Percentiles rank a stretch among this genome's conserved stretches.
Conservation (phyloP, 2,113 vertebrate genomes). For the Hymenochirus boettgeri region DNA sequence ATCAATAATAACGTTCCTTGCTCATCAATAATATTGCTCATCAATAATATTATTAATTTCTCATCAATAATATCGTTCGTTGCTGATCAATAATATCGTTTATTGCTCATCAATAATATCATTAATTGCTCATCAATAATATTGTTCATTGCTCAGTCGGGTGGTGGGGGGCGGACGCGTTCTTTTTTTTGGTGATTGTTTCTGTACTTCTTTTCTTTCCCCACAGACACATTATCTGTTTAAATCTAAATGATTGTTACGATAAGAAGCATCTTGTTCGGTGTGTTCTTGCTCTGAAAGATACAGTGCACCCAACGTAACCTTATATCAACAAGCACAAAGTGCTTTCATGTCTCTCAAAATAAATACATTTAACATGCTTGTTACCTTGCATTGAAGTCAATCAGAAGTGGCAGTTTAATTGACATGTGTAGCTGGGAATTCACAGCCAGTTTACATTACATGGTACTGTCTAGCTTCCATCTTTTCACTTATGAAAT, state of each 20-base stretch:
- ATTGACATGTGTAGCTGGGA: neutral
- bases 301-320: neutral
- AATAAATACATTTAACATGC: slow-evolving; percentile 2
- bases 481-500: neutral
- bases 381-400: neutral
- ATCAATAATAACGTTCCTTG: no score
- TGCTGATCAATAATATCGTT: no score
- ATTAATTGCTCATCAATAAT: no score
- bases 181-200: no score
- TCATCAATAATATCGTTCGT: no score
- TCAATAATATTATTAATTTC: no score
- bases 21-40: no score
- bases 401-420: slow-evolving; percentile 3
- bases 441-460: neutral
- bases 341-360: neutral
- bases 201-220: no score
- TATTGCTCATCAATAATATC: no score
- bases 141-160: no score
- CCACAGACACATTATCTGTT: neutral
- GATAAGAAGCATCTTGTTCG: neutral
- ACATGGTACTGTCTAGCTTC: neutral
- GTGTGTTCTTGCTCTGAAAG: neutral
- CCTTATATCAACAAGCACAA: neutral
- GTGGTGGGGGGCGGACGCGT: no score
- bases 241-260: neutral